Evolutionary conservation across 2,113 vertebrate genomes (phyloP).

Genomic region (Megatriorchis doriae): DNA sequence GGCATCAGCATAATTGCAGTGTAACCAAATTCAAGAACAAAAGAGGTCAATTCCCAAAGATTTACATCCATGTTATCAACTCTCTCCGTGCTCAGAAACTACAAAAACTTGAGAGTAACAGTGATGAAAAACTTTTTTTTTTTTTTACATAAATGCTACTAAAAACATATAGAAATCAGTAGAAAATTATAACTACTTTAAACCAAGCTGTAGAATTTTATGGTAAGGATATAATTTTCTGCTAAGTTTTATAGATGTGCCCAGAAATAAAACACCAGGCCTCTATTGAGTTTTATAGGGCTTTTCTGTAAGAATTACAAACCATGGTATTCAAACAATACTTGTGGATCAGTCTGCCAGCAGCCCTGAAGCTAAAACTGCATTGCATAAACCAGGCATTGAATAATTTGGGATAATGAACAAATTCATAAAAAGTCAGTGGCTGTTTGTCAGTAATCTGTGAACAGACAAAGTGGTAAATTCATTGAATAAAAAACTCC

Average conservation of each 20-base stretch:
- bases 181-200: conserved; percentile 58
- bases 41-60: neutral
- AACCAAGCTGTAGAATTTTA: conserved; percentile 48
- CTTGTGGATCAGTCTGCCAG: conserved; percentile 32
- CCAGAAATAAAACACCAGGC: conserved; percentile 56
- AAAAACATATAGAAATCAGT: conserved; percentile 20
- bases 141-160: neutral
- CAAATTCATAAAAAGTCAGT: conserved; percentile 44
- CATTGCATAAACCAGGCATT: conserved; percentile 29
- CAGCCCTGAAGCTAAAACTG: conserved; percentile 22
- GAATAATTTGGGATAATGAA: conserved; percentile 46
- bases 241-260: conserved; percentile 39
- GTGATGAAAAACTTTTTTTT: neutral
- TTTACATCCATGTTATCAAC: neutral
- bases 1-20: neutral
- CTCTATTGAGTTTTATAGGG: conserved; percentile 40
- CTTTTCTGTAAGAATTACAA: conserved; percentile 51
- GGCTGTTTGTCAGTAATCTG: conserved; percentile 44
- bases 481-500: conserved; percentile 1
- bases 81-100: neutral
- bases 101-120: neutral
- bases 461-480: conserved; percentile 21
- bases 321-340: conserved; percentile 46
- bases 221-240: conserved; percentile 55
- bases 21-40: neutral